A percentile compares a stretch with the other conserved stretches of the same genome.
Conservation (phyloP, 2,888 invertebrate species). For the Noctua janthe region DNA sequence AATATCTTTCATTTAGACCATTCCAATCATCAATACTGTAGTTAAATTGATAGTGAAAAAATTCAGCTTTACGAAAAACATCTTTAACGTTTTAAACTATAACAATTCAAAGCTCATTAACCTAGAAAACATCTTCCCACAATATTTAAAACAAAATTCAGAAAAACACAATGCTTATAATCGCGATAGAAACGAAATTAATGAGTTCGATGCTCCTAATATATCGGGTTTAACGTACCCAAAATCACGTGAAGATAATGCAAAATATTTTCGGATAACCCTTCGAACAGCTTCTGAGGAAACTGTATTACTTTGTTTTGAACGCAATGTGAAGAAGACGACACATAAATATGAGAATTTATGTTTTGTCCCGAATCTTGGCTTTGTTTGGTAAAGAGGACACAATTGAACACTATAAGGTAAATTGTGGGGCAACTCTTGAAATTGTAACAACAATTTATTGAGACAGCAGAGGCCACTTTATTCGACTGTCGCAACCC, state of each 20-base stretch:
- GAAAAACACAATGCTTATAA: conserved; percentile 41
- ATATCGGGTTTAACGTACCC: conserved; percentile 50
- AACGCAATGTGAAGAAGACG: conserved; percentile 10
- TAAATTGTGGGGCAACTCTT: not conserved
- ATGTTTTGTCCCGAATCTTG: not conserved
- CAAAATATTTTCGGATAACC: conserved; percentile 53
- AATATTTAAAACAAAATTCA: conserved; percentile 37
- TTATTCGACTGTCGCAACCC: not conserved
- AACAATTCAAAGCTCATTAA: conserved; percentile 30
- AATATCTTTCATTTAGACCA: no score
- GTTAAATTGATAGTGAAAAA: not conserved
- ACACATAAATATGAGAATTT: not conserved
- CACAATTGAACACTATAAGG: not conserved
- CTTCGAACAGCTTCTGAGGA: conserved; percentile 4
- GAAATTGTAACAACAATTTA: not conserved
- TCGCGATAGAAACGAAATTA: conserved; percentile 46
- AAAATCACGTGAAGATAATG: conserved; percentile 54
- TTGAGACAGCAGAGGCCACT: not conserved
- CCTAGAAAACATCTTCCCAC: conserved; percentile 40
- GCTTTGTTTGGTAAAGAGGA: conserved; percentile 6
- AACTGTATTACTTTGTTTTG: conserved; percentile 34
- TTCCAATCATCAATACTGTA: not conserved
- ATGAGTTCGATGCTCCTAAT: conserved; percentile 59
- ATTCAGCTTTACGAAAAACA: not conserved
- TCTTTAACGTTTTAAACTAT: not conserved